Base-by-base conservation (phyloP, 2,113 vertebrate species). In the Delphinus delphis region DNA sequence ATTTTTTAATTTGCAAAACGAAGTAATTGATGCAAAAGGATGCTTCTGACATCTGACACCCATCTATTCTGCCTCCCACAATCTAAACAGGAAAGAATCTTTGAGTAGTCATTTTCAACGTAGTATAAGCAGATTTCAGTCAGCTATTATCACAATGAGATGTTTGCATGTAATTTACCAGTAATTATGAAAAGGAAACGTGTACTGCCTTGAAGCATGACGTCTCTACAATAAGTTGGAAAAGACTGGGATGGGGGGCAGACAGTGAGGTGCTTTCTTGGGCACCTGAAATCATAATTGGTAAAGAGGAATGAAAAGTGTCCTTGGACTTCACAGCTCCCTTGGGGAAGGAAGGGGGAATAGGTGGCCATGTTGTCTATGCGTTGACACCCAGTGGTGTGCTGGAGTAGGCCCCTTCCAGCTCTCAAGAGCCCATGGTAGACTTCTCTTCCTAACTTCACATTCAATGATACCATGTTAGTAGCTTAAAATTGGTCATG, bases 391-490 rank as follows among this genome's bases (percentile, higher is more conserved):
- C 47, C 62, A 1, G 60, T 1, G 26, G 36, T 53, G 53, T 4
- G 15, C 58, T 79, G 26, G 21, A 5, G 10, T 6, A 4, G 2
- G n/a, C 81, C 36, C 47, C 0, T 55, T 15, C 14, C 4, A 81
- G n/a, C 73, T 76, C n/a, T n/a, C 0, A 0, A 58, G 36, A 74
- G 50, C 20, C 5, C 14, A 3, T 1, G 2, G 2, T 8, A 11
- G 74, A 1, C 28, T 67, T 18, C 41, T 38, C 20, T 21, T 70
- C 44, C 50, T 47, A 47, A 3, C 7, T 44, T 18, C 10, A 36
- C 10, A 0, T 18, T 68, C 47, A 65, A 17, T 3, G 13, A 38
- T 9, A n/a, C 18, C 18, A 2, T 1, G 10, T 23, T 76, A 26
- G 44, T 36, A 50, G 26, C 55, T 80, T 36, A 17, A 67, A 81